phyloP scores from a whole-genome alignment of 37 sponge, comb jelly and placozoan species.

The Theonella swinhoei region DNA sequence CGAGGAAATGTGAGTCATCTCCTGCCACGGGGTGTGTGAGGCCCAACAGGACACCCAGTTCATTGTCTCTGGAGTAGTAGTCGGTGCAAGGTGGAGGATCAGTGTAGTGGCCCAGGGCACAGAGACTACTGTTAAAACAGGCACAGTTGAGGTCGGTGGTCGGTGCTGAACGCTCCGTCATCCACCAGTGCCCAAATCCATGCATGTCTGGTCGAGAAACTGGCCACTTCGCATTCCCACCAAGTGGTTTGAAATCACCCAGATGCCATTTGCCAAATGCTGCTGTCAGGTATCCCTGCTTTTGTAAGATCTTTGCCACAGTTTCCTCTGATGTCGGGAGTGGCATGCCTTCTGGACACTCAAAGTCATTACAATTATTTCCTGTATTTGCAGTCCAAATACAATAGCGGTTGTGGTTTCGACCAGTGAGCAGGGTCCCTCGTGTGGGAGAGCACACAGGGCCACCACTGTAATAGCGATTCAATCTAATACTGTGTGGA shows the following conservation, averaged over 20 bases:
- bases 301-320: conserved; percentile 51
- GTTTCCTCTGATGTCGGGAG: conserved; percentile 61
- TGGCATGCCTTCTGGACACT: conserved; percentile 33
- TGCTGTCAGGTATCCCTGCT: conserved; percentile 52
- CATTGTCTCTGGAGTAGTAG: conserved; percentile 38
- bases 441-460: conserved; percentile 79
- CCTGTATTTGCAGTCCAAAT: conserved; percentile 72
- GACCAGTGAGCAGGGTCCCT: conserved; percentile 73
- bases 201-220: conserved; percentile 72
- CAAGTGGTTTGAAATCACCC: conserved; percentile 52
- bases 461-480: conserved; percentile 72
- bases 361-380: conserved; percentile 40
- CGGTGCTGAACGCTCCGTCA: conserved; percentile 62
- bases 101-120: conserved; percentile 55
- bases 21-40: conserved; percentile 27
- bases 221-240: conserved; percentile 70
- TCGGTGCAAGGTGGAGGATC: conserved; percentile 47
- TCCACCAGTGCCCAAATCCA: conserved; percentile 70
- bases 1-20: conserved; percentile 68
- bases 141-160: conserved; percentile 62
- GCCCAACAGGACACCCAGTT: background rate
- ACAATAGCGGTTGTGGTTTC: conserved; percentile 80
- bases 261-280: conserved; percentile 78
- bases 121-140: conserved; percentile 45
- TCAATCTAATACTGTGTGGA: conserved; percentile 46